Base-by-base conservation (phyloP, 2,113 vertebrate genomes). In the Struthidea cinerea region DNA sequence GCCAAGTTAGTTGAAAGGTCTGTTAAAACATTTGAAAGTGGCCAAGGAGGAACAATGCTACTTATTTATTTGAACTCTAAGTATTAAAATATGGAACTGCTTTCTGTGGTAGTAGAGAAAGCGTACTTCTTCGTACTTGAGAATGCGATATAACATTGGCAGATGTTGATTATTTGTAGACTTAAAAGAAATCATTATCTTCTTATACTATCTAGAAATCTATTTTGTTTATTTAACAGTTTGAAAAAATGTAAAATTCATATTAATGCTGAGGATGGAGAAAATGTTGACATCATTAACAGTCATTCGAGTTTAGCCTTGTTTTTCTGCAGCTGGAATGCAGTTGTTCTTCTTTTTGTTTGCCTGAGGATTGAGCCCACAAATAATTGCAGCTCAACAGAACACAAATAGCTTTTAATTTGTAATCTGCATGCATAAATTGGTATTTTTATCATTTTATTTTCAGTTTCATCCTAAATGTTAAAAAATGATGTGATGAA, bases 1-100 rank as follows among this genome's bases (percentile, higher is more conserved):
- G 88, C 93, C 95, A 97, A 85, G 50, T 79, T 90, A 68, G 68
- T 82, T 89, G 87, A 96, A 97, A 94, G 46, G 49, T 41, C 59
- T 78, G 61, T 88, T 97, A 83, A 95, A 95, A 71, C 3, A 6
- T 84, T 75, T 80, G 78, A 81, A 70, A 89, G 35, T 33, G 47
- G 64, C 53, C 30, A 68, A 37, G 15, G 41, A 73, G 33, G 32
- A 83, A 24, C 33, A 81, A 52, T 68, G n/a, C 37, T 83, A 26
- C n/a, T 84, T 83, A 67, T 10, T 92, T 87, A 59, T 71, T 92
- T 93, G 61, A 80, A 75, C 49, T 80, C 15, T 33, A 69, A 73
- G 26, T 76, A 53, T 65, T 61, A 35, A 84, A 89, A 76, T 76
- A 39, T 19, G 41, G 21, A 68, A 50, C 32, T 42, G 6, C n/a